Base-by-base conservation (phyloP, 2,797 vertebrate species). In the Oophaga sylvatica region DNA sequence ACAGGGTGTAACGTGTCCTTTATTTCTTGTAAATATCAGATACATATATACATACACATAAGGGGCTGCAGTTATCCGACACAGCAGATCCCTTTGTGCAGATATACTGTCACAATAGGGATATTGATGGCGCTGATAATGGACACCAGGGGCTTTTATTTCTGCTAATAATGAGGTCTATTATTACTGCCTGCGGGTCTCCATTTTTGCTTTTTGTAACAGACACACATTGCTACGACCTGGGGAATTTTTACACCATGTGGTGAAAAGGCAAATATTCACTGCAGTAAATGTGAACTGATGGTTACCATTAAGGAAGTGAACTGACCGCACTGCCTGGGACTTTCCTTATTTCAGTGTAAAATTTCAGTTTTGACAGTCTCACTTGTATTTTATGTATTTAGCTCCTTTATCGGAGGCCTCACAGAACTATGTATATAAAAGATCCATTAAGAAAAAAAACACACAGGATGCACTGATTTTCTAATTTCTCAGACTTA, bases 331-430 rank as follows among this genome's bases (percentile, higher is more conserved):
- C 75, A 77, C 41, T 73, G 12, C 56, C 67, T 56, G 87, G 87
- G 62, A 88, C 81, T 88, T 88, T 84, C 81, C 76, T 87, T 48
- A 73, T 75, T 26, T 48, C 10, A 26, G n/a, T 65, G 62, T n/a
- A 26, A 63, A 20, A n/a, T 65, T 35, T 7, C n/a, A 41, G 41
- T 45, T 73, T 45, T 22, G 8, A 73, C 70, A 73, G 41, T 8
- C 19, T 45, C 8, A 45, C 19, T 45, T 67, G n/a, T 67, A 29
- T 12, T 65, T 26, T 71, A 9, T 41, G 16, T 20, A 35, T 71
- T 71, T 35, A 71, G 15, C 16, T 35, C 8, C 31, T 6, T 71
- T 16, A 41, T 71, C 6, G 3, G 35, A 45, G 19, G 70, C 3
- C 16, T 45, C 41, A 15, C 12, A 11, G 11, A 53, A 7, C 48